Percentiles rank a stretch among this genome's conserved stretches.
phyloP scores from a whole-genome alignment of 2,113 vertebrate species.

The Megaceryle maxima region DNA sequence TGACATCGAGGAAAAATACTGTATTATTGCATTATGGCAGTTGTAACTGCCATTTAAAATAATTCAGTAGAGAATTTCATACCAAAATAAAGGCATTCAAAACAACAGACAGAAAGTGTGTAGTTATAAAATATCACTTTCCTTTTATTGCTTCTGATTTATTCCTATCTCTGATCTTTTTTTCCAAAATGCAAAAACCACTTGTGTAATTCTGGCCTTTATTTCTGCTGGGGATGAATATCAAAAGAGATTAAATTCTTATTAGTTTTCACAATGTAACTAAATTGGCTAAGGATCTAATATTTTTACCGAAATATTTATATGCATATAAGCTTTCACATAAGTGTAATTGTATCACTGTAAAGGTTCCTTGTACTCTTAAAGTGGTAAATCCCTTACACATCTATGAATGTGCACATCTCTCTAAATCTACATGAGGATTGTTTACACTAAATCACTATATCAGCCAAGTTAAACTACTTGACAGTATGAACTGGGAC shows the following conservation, averaged over 20 bases:
- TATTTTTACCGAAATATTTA: not conserved
- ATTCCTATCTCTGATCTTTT: not conserved
- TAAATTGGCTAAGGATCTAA: not conserved
- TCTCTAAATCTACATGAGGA: not conserved
- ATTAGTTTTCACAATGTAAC: not conserved
- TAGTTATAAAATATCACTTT: not conserved
- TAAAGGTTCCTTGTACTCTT: not conserved
- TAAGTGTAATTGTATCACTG: not conserved
- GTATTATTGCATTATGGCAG: not conserved
- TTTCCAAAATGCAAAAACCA: not conserved
- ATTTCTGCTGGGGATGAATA: not conserved
- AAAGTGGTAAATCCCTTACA: not conserved
- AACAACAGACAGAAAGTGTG: not conserved
- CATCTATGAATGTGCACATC: not conserved
- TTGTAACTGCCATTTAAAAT: not conserved
- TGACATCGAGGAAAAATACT: not conserved
- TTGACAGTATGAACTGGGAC: not conserved
- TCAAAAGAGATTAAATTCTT: not conserved
- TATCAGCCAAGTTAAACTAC: not conserved
- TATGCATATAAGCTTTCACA: not conserved
- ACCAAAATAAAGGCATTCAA: not conserved
- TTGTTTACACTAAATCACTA: not conserved
- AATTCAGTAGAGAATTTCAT: not conserved
- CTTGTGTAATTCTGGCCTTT: not conserved
- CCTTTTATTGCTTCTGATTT: not conserved